Base-by-base conservation (phyloP, 2,113 vertebrate genomes). In the Oreotragus oreotragus region DNA sequence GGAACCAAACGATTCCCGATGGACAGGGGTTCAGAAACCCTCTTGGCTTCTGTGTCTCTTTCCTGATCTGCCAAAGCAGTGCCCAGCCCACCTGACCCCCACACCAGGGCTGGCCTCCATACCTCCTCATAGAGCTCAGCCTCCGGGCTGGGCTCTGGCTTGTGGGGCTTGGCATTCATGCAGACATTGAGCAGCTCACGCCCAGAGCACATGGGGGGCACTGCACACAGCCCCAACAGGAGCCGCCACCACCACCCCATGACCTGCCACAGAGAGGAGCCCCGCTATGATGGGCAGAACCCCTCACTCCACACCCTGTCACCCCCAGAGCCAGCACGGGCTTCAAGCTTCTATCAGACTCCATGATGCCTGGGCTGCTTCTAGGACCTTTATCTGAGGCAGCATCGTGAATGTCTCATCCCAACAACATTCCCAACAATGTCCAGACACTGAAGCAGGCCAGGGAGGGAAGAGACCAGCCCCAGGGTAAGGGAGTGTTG, bases 121-220 rank as follows among this genome's bases (percentile, higher is more conserved):
- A 97, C 98, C 97, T 97, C 94, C 3, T 88, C 25, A 0, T 87
- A 84, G 79, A 98, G 99, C 33, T 94, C 0, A 36, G 99, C 99
- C 89, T 99, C 99, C 0, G 99, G 99, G 1, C 99, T 98, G 0
- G 99, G 99, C 0, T 98, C 14, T 0, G 0, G 87, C 98, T 99
- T 99, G 51, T 99, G 99, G 97, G 99, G 99, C 96, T 99, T 99
- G 81, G 97, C 98, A 0, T 99, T 98, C 99, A 99, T 99, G 96
- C 99, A 99, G 97, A 99, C 28, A 30, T 99, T 99, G 96, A 99
- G 98, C 91, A 99, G n/a, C 0, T 99, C 98, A 76, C 90, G 43
- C 8, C 47, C 98, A 53, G 98, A 47, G 23, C 6, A 1, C 85
- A 57, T n/a, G 21, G 93, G 36, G 1, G 2, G 7, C 45, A 91